Base-by-base conservation (phyloP, 92 coral and sea anemone genomes). In the Porites lobata region DNA sequence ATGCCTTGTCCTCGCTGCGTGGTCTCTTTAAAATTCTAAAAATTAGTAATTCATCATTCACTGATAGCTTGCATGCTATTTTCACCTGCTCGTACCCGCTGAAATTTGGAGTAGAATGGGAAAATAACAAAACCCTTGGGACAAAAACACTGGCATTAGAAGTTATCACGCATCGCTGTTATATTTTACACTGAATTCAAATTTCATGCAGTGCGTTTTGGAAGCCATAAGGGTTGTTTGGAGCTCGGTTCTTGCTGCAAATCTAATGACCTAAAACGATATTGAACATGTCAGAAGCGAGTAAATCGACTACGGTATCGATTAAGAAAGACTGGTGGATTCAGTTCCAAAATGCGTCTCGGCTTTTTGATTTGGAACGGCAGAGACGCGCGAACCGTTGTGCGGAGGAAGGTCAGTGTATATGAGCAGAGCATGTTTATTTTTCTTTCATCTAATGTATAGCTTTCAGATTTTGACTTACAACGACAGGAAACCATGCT, bases 361-460 rank as follows among this genome's bases (percentile, higher is more conserved):
- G 87, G 14, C 63, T 61, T 64, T 84, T 84, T 75, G 87, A 84
- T 61, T 72, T 84, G 21, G 87, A 84, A 47, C 80, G 80, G 21
- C 87, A 84, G 3, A 47, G 87, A 15, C 51, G 81, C 13, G 65
- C 87, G 50, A 74, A 64, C n/a, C 79, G 87, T 0, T 62, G 73
- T 1, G 87, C 87, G 1, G 50, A 50, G 9, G 72, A 84, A 74
- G 87, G 87, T 84, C 50, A 47, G 85, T 81, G 8, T 9, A 15
- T 54, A 8, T 2, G 32, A 38, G 47, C 7, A 3, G 7, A 12
- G 47, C 69, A 7, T 78, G 58, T 62, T 61, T 78, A 51, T 78
- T 78, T 78, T 32, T 70, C 14, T 15, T 20, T 14, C 11, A 67
- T 67, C 29, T 24, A 57, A 57, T 76, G 50, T 12, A 15, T 76